Conservation (phyloP, 2,888 invertebrate species). For the Willowsia nigromaculata region DNA sequence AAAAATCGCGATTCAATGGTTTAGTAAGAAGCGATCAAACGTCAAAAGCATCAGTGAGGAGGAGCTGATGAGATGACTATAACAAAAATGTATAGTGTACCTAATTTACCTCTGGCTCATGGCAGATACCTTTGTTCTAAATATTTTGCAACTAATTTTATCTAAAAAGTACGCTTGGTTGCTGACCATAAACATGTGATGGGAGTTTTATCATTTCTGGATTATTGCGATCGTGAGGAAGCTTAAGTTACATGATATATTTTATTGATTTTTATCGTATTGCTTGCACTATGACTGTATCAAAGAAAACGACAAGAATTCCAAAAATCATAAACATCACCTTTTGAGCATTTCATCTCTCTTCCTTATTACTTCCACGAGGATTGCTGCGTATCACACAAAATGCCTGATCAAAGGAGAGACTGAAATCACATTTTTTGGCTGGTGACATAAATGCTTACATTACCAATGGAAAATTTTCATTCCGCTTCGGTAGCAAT, state of each 20-base stretch:
- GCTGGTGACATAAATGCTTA: too few relatives aligned
- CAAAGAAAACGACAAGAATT: neutral
- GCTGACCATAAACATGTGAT: neutral
- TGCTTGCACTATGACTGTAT: neutral
- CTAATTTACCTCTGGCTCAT: too few relatives aligned
- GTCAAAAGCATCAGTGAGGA: neutral
- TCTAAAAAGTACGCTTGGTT: too few relatives aligned
- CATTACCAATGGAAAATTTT: too few relatives aligned
- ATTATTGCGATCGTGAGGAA: neutral
- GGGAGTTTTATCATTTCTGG: neutral
- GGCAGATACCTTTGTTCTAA: too few relatives aligned
- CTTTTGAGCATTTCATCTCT: neutral
- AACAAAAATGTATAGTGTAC: neutral
- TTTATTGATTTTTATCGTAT: neutral
- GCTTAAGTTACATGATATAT: too few relatives aligned
- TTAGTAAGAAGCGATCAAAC: neutral
- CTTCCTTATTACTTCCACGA: conserved; percentile 27
- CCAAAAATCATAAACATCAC: conserved; percentile 6
- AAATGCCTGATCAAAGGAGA: neutral
- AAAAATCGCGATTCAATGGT: neutral
- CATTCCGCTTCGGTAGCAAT: too few relatives aligned
- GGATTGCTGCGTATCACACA: neutral
- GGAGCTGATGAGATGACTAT: neutral
- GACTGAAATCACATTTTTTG: neutral
- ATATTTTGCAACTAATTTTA: too few relatives aligned